phyloP scores from a whole-genome alignment of 2,113 vertebrate species.

The Melanerpes formicivorus region DNA sequence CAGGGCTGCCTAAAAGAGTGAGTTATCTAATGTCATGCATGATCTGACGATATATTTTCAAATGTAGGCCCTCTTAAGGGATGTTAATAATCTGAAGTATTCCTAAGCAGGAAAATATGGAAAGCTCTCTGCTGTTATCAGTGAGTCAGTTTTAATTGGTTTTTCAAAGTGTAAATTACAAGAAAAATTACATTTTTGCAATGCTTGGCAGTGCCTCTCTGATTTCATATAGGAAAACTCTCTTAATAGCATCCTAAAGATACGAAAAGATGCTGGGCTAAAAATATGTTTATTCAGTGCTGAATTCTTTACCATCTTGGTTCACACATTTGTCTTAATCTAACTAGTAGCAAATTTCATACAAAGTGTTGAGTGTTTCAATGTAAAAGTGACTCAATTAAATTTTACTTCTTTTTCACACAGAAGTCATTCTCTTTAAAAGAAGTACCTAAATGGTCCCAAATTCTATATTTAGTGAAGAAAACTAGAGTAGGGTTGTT shows the following conservation, averaged over 20 bases:
- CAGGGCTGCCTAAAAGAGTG: neutral
- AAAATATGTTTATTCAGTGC: constrained; percentile 53
- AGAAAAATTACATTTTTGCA: neutral
- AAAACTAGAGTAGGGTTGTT: neutral
- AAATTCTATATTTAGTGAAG: neutral
- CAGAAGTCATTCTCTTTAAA: neutral
- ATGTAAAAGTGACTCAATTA: neutral
- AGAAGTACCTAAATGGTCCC: neutral
- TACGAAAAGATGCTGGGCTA: neutral
- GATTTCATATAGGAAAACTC: constrained; percentile 32
- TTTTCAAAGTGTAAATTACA: constrained; percentile 23
- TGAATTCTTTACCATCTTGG: constrained; percentile 23
- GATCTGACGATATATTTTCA: neutral
- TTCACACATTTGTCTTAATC: constrained; percentile 8
- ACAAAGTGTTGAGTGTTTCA: neutral
- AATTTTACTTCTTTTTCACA: neutral
- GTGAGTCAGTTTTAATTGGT: neutral
- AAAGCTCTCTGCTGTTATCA: neutral
- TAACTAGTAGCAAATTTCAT: neutral
- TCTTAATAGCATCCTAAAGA: constrained; percentile 52
- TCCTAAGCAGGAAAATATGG: neutral
- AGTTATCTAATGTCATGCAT: neutral
- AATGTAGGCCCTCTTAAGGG: neutral
- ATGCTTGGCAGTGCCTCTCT: neutral
- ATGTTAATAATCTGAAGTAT: neutral